Conservation (phyloP, 1,140 invertebrate species). For the Ruditapes philippinarum region DNA sequence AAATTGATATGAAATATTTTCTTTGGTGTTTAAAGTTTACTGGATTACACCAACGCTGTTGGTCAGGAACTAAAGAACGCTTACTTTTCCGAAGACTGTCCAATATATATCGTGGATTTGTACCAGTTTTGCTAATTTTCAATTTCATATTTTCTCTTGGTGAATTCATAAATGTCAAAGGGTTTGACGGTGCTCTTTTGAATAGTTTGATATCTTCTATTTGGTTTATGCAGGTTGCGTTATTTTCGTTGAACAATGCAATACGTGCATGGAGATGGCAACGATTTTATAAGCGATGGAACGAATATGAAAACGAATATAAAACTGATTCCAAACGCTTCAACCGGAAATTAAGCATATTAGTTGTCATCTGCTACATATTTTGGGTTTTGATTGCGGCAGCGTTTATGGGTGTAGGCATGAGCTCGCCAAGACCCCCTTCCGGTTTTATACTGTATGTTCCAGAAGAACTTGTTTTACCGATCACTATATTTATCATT, state of each 20-base stretch:
- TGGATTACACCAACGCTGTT: conserved; percentile 43
- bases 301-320: conserved; percentile 5
- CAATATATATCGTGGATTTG: not conserved
- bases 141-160: conserved; percentile 58
- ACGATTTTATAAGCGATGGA: conserved; percentile 44
- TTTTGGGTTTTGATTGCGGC: conserved; percentile 1
- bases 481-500: not conserved
- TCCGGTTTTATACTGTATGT: conserved; percentile 4
- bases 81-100: not conserved
- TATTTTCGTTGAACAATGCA: conserved; percentile 30
- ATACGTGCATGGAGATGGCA: conserved; percentile 18
- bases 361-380: not conserved
- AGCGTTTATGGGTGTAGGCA: conserved; percentile 15
- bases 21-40: conserved; percentile 35
- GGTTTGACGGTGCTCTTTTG: conserved; percentile 33
- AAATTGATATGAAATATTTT: conserved; percentile 1
- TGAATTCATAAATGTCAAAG: conserved; percentile 12
- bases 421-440: not conserved
- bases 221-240: conserved; percentile 51
- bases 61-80: not conserved
- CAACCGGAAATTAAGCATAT: not conserved
- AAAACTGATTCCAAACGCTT: not conserved
- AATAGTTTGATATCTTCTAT: conserved; percentile 44
- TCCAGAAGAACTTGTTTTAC: not conserved
- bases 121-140: not conserved